These are phyloP conservation scores for Fragum fragum DNA, from an alignment of 2,888 invertebrate species.

Conservation along the genomic window DNA sequence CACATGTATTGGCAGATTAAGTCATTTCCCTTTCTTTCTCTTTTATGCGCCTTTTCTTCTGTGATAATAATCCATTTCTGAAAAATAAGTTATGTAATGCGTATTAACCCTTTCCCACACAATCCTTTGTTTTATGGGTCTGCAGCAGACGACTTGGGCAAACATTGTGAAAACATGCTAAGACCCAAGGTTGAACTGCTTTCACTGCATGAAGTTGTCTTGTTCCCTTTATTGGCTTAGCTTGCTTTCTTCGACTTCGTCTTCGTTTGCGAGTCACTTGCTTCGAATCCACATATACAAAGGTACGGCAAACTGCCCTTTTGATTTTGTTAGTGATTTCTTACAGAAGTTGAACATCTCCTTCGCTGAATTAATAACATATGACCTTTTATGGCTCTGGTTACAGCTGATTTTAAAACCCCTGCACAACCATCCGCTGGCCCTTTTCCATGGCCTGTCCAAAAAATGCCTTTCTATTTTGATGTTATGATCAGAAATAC, in stretches of 20 bases:
- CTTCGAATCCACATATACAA: constrained; percentile 17
- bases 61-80: constrained; percentile 10
- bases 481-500: background rate
- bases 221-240: constrained; percentile 14
- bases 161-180: too few species aligned
- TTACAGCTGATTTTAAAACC: constrained; percentile 34
- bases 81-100: too few species aligned
- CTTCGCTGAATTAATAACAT: constrained; percentile 23
- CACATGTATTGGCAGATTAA: background rate
- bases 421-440: constrained; percentile 37
- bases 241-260: background rate
- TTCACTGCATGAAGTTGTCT: constrained; percentile 27
- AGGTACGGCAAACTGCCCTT: constrained; percentile 32
- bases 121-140: too few species aligned
- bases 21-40: constrained; percentile 10
- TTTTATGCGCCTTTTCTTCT: constrained; percentile 29
- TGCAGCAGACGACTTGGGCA: too few species aligned
- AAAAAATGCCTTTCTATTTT: constrained; percentile 33
- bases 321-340: constrained; percentile 22
- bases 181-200: constrained; percentile 10
- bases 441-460: constrained; percentile 47
- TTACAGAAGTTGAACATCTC: constrained; percentile 27
- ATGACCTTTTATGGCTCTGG: constrained; percentile 22
- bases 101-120: too few species aligned
- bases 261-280: background rate